These are phyloP conservation scores for Antechinus stuartii DNA, from an alignment of 2,113 vertebrate species.

Conservation along the genomic window DNA sequence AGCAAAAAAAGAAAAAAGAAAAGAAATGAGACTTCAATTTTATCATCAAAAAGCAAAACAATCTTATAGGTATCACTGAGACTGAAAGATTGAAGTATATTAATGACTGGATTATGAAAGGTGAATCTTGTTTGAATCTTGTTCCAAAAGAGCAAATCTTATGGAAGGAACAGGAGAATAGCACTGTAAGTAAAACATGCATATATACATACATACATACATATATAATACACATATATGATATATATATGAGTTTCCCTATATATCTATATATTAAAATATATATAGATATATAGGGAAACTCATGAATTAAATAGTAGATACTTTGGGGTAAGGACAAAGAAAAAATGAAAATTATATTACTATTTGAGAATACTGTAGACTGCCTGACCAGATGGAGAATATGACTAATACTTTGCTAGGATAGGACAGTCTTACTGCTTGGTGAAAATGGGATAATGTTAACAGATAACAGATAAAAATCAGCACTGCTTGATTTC, in stretches of 20 bases:
- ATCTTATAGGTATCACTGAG: not conserved
- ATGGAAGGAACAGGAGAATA: not conserved
- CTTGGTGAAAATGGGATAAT: not conserved
- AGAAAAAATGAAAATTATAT: not conserved
- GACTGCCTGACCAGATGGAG: not conserved
- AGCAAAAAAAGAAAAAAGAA: slow-evolving; percentile 2
- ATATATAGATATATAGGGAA: not conserved
- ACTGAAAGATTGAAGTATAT: not conserved
- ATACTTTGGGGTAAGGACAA: not conserved
- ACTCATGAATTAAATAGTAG: not conserved
- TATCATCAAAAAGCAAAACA: not conserved
- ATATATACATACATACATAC: no score
- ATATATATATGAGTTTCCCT: no score
- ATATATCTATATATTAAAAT: no score
- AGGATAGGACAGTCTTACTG: not conserved
- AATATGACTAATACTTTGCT: slow-evolving; percentile 8
- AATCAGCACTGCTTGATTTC: not conserved
- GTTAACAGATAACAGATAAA: not conserved
- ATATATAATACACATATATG: no score
- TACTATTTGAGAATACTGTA: not conserved
- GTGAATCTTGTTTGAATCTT: not conserved
- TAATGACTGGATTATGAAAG: no score
- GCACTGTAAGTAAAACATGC: not conserved
- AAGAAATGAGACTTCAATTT: not conserved
- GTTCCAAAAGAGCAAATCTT: not conserved